Percentiles rank a stretch among this genome's conserved stretches.
These are phyloP conservation scores for Lochmaea capreae DNA, from an alignment of 2,888 invertebrate genomes.

Conservation along the genomic window DNA sequence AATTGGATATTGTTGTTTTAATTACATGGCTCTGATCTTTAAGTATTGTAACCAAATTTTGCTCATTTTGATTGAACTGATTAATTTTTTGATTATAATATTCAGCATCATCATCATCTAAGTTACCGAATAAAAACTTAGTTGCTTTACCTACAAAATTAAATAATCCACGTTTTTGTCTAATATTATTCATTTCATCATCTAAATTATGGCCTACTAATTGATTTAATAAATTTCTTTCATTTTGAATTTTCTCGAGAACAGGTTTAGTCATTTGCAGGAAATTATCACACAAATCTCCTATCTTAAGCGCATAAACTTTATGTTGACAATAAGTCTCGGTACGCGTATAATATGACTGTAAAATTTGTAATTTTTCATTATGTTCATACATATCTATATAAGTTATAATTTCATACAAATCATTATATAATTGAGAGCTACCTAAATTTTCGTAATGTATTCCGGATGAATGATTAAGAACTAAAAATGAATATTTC, in stretches of 20 bases:
- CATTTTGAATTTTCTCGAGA: neutral
- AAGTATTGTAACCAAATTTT: constrained; percentile 9
- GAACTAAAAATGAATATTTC: too few relatives aligned
- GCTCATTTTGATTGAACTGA: constrained; percentile 26
- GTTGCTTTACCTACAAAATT: neutral
- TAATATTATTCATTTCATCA: neutral
- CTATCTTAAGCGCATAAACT: too few relatives aligned
- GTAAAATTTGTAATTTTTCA: too few relatives aligned
- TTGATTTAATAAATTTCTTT: neutral
- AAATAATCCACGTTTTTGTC: neutral
- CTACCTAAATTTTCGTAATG: too few relatives aligned
- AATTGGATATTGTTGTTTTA: constrained; percentile 40
- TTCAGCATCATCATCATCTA: too few relatives aligned
- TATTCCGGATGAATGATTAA: too few relatives aligned
- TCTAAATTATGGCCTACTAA: neutral
- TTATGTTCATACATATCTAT: neutral
- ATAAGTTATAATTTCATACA: neutral
- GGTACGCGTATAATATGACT: too few relatives aligned
- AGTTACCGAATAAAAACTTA: neutral
- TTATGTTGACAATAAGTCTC: too few relatives aligned
- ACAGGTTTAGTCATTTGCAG: neutral
- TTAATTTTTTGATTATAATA: too few relatives aligned
- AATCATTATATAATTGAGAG: too few relatives aligned
- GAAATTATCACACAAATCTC: too few relatives aligned
- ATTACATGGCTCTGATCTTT: constrained; percentile 37